Conservation (phyloP, 2,888 invertebrate genomes). For the Ophioninae sp. region DNA sequence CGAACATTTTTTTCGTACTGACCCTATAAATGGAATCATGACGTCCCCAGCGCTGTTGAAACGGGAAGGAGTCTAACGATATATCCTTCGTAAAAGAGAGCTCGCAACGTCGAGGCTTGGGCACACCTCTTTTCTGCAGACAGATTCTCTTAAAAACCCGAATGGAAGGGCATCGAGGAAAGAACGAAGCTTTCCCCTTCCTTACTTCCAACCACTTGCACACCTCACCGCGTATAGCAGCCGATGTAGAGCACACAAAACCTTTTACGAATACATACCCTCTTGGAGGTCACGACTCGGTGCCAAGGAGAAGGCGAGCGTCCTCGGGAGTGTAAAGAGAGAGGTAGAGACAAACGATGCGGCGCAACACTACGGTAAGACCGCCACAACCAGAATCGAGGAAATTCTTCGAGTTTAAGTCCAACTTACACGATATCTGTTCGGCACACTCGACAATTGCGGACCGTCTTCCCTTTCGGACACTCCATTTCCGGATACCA, state of each 20-base stretch:
- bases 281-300: constrained; percentile 21
- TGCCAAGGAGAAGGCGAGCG: constrained; percentile 25
- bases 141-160: constrained; percentile 63
- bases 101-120: constrained; percentile 29
- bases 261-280: constrained; percentile 21
- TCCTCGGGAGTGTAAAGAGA: constrained; percentile 21
- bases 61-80: constrained; percentile 47
- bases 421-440: constrained; percentile 80
- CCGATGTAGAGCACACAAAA: constrained; percentile 29
- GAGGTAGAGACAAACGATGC: constrained; percentile 19
- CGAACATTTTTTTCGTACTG: too few relatives aligned
- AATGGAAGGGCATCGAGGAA: constrained; percentile 52
- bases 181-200: constrained; percentile 35
- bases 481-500: constrained; percentile 72
- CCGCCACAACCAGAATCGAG: constrained; percentile 58
- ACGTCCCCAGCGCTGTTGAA: constrained; percentile 6
- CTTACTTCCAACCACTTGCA: neutral
- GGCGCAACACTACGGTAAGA: constrained; percentile 23
- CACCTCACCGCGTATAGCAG: constrained; percentile 8
- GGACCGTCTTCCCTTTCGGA: constrained; percentile 59
- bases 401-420: constrained; percentile 73
- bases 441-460: constrained; percentile 72
- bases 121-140: constrained; percentile 20
- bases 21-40: neutral
- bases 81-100: constrained; percentile 63